These are phyloP conservation scores for Hippolais icterina DNA, from an alignment of 2,113 vertebrate genomes.

Conservation along the genomic window DNA sequence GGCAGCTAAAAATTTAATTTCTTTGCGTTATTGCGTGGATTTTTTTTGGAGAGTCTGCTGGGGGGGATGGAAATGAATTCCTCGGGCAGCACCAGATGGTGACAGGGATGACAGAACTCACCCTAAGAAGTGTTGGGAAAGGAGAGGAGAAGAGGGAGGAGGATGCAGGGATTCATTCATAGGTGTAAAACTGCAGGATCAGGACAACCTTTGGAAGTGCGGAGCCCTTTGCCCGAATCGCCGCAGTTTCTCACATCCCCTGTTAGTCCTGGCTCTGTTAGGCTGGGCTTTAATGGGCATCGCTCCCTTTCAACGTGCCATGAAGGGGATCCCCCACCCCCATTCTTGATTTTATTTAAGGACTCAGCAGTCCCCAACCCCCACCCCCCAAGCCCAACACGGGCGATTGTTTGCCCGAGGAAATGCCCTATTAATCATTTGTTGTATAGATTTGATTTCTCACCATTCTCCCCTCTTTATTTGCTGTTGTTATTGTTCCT, in stretches of 20 bases:
- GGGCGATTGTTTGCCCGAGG: neutral
- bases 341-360: neutral
- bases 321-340: neutral
- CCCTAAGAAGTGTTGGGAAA: neutral
- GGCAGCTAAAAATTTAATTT: slow-evolving; percentile 44
- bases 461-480: slow-evolving; percentile 3
- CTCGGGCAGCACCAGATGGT: fast-evolving
- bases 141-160: neutral
- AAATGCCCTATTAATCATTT: slow-evolving; percentile 40
- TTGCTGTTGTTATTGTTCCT: slow-evolving; percentile 15
- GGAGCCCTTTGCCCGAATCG: neutral
- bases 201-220: neutral
- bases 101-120: neutral
- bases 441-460: neutral
- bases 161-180: neutral
- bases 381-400: neutral
- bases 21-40: neutral
- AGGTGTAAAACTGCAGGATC: neutral
- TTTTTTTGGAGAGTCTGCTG: neutral
- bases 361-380: neutral
- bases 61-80: neutral
- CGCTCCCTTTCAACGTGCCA: neutral
- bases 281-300: neutral
- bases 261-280: neutral
- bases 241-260: fast-evolving